Base-by-base conservation (phyloP, 2,797 vertebrate genomes). In the Eurystomus glaucurus region DNA sequence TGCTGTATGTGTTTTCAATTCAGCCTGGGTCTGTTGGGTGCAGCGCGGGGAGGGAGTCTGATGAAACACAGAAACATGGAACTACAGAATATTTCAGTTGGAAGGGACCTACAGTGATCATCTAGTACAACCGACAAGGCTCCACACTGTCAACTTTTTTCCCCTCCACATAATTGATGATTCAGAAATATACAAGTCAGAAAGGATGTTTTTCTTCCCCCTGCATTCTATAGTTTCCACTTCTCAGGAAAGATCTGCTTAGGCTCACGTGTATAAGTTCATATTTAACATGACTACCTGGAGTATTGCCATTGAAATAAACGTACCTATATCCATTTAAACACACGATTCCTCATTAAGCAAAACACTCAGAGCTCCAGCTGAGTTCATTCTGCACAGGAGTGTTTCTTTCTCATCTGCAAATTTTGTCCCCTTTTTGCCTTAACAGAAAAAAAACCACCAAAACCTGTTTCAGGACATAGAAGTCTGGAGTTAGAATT, bases 1-100 rank as follows among this genome's bases (percentile, higher is more conserved):
- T 74, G 83, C 58, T 71, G 22, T 46, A 58, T 35, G 60, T 83
- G 92, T 85, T 80, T 90, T 90, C 79, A 95, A 84, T 94, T 95
- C 94, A 83, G 52, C 23, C 57, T 1, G 14, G 45, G 66, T n/a
- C 58, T 77, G 61, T 2, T 80, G 62, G 65, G 35, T 55, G 41
- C 43, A 71, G 35, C 60, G 45, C 43, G 68, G 85, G 82, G 68
- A 76, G 26, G 31, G 61, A 77, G 25, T 11, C 69, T 70, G 43
- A 93, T 74, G 33, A 52, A 39, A 26, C 31, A 61, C 46, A 72
- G 68, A 20, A 58, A 33, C 22, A 22, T 5, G 33, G 54, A 46
- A 68, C 39, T 23, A 29, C 2, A 21, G 39, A 60, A 11, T 43
- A 71, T 71, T 61, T 61, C 25, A 43, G 39, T 25, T 26, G 28